Conservation (phyloP, 2,888 invertebrate genomes). For the Hypselothyrea guttata region DNA sequence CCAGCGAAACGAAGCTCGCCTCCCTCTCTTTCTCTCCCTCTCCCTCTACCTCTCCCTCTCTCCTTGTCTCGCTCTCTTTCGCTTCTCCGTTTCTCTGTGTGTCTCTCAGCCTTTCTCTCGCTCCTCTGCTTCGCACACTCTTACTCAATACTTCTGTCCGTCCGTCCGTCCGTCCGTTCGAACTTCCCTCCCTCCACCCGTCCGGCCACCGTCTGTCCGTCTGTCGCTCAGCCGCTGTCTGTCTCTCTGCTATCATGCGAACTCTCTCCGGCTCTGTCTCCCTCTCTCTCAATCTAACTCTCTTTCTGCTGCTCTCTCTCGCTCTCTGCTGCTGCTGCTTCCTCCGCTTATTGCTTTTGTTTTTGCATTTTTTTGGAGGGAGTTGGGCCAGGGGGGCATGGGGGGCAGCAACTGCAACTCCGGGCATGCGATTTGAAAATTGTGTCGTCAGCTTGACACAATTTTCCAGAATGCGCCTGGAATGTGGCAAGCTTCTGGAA, state of each 20-base stretch:
- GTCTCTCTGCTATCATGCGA: conserved; percentile 15
- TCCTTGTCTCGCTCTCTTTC: conserved; percentile 4
- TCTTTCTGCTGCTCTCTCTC: conserved; percentile 11
- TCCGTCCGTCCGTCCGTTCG: conserved; percentile 9
- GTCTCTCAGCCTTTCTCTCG: conserved; percentile 5
- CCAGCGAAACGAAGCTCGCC: conserved; percentile 22
- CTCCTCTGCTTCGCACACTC: too few relatives aligned
- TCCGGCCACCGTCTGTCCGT: conserved; percentile 10
- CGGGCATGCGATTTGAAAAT: conserved; percentile 76
- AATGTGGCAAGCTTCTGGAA: conserved; percentile 48
- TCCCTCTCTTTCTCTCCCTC: conserved; percentile 19
- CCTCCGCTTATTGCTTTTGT: conserved; percentile 2
- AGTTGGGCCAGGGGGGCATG: too few relatives aligned
- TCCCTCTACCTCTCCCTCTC: conserved; percentile 6
- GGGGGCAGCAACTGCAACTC: conserved; percentile 67
- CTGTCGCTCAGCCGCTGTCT: conserved; percentile 7
- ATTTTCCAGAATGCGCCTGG: conserved; percentile 80
- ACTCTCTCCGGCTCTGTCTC: conserved; percentile 8
- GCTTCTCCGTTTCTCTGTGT: conserved; percentile 2
- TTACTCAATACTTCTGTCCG: too few relatives aligned
- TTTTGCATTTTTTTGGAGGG: conserved; percentile 9
- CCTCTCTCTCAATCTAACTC: conserved; percentile 4
- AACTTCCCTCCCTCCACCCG: conserved; percentile 11
- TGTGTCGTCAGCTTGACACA: conserved; percentile 80
- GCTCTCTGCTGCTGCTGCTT: conserved; percentile 5